These are phyloP conservation scores for Papilio polytes DNA, from an alignment of 1,140 invertebrate genomes.

Conservation along the genomic window DNA sequence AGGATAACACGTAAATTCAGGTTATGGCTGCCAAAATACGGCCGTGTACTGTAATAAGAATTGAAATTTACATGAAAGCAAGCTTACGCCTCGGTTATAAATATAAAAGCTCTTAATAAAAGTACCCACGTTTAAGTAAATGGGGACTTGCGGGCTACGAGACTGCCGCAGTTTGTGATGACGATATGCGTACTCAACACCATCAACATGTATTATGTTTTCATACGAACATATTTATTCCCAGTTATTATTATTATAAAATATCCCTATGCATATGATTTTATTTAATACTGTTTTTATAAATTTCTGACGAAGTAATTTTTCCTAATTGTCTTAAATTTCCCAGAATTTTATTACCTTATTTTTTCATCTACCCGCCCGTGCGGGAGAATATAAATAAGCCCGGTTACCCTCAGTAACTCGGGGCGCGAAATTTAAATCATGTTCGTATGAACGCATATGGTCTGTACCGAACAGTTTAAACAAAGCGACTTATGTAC, in stretches of 20 bases:
- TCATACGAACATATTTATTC: background rate
- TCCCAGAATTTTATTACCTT: no score
- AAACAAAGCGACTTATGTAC: background rate
- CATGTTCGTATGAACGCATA: no score
- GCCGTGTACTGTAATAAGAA: conserved; percentile 29
- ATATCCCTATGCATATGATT: no score
- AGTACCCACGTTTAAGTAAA: conserved; percentile 27
- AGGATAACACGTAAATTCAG: conserved; percentile 28
- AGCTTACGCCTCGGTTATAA: conserved; percentile 15
- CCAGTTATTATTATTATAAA: background rate
- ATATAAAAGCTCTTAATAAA: conserved; percentile 32
- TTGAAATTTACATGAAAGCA: conserved; percentile 33
- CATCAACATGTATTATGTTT: background rate
- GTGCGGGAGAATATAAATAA: no score
- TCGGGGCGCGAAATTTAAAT: no score
- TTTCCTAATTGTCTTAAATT: no score
- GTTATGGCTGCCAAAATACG: conserved; percentile 22
- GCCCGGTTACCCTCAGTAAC: no score
- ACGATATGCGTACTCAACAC: background rate
- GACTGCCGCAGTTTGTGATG: background rate
- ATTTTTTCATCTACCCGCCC: no score
- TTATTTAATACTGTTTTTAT: no score
- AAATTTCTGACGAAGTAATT: no score
- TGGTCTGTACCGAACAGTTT: no score
- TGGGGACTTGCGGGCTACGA: background rate